A percentile compares a stretch with the other conserved stretches of the same genome.
phyloP scores from a whole-genome alignment of 1,140 invertebrate genomes.

The Chironomus striatipennis region DNA sequence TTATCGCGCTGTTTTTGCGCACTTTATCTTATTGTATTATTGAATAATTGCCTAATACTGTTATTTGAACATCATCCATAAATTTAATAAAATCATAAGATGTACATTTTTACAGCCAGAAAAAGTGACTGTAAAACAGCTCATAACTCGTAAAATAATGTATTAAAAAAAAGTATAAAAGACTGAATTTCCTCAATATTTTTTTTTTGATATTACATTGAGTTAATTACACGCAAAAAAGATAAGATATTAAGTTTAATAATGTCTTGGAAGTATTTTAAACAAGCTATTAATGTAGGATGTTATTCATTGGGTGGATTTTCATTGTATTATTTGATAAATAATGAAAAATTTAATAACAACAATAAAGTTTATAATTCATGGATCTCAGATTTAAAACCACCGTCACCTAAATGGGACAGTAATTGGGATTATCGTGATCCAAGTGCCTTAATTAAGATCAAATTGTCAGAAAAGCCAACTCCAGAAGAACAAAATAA shows the following conservation, averaged over 20 bases:
- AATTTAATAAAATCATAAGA: no score
- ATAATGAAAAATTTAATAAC: background rate
- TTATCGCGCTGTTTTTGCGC: no score
- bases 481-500: conserved; percentile 52
- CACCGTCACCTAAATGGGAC: conserved; percentile 63
- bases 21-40: no score
- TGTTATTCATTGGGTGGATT: background rate
- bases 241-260: background rate
- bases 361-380: conserved; percentile 39
- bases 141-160: no score
- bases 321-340: background rate
- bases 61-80: no score
- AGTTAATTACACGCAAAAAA: background rate
- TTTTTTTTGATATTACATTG: background rate
- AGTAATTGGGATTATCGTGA: conserved; percentile 81
- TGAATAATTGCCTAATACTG: no score
- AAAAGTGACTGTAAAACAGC: no score
- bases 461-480: conserved; percentile 35
- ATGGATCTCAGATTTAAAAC: conserved; percentile 53
- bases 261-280: conserved; percentile 9
- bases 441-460: conserved; percentile 57
- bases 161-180: no score
- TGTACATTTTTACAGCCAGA: no score
- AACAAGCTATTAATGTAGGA: conserved; percentile 7
- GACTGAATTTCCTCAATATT: no score